phyloP scores from a whole-genome alignment of 1,140 invertebrate species.

The Argopecten irradians region DNA sequence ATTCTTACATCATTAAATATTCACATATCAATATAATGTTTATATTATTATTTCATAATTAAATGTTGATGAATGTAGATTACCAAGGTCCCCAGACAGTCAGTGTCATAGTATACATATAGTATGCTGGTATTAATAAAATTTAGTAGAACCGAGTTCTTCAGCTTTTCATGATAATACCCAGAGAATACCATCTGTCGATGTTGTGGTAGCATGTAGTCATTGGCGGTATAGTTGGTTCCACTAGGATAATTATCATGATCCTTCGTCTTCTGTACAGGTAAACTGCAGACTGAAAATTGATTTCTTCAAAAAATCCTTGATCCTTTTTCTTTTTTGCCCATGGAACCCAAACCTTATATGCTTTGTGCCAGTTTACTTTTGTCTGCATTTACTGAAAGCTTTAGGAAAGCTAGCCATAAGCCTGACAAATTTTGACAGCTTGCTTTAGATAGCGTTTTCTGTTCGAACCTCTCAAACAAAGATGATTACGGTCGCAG shows the following conservation, averaged over 20 bases:
- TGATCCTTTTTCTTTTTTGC: neutral
- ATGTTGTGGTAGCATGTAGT: too few relatives aligned
- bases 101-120: neutral
- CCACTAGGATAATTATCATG: neutral
- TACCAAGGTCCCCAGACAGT: neutral
- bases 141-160: neutral
- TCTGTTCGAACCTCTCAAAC: neutral
- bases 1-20: too few relatives aligned
- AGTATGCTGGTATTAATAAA: neutral
- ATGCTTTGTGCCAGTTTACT: neutral
- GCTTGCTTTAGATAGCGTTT: neutral
- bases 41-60: too few relatives aligned
- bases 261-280: neutral
- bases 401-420: neutral
- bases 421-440: constrained; percentile 10
- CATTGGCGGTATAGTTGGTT: neutral
- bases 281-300: neutral
- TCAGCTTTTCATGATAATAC: neutral
- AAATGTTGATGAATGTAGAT: neutral
- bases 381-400: neutral
- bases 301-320: neutral
- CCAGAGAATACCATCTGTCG: neutral
- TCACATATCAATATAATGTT: too few relatives aligned
- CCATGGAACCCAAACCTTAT: neutral
- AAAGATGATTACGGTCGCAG: neutral